A percentile compares a stretch with the other conserved stretches of the same genome.
These are phyloP conservation scores for Paramuricea clavata DNA, from an alignment of 92 coral and sea anemone genomes.

Conservation along the genomic window DNA sequence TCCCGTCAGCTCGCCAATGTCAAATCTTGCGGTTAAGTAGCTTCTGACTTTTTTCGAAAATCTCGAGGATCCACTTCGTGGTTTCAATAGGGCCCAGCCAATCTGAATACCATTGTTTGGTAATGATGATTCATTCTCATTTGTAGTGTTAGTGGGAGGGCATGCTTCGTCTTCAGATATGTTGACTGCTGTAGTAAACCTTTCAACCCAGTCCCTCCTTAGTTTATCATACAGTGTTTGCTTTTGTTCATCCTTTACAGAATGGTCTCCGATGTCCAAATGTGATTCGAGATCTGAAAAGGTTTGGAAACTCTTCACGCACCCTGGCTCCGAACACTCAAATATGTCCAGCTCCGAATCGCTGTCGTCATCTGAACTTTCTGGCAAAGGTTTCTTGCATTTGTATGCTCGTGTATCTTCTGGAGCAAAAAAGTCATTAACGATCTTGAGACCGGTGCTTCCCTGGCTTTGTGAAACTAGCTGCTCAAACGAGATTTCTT, in stretches of 20 bases:
- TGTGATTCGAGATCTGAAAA: constrained; percentile 71
- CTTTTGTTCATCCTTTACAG: neutral
- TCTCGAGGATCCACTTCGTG: constrained; percentile 52
- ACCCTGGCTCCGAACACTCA: constrained; percentile 65
- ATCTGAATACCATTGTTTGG: constrained; percentile 45
- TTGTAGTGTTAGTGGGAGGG: neutral
- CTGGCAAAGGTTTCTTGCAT: neutral
- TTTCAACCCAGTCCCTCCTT: constrained; percentile 67
- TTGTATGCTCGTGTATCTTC: neutral
- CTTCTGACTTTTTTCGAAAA: constrained; percentile 55
- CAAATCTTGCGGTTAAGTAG: constrained; percentile 61
- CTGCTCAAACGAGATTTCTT: constrained; percentile 57
- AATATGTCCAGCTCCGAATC: neutral
- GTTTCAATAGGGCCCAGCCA: constrained; percentile 76
- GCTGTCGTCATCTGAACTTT: neutral
- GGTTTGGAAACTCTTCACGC: constrained; percentile 66
- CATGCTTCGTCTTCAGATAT: constrained; percentile 46
- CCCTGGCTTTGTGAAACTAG: constrained; percentile 62
- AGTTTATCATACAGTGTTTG: constrained; percentile 71
- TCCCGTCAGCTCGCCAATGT: constrained; percentile 69
- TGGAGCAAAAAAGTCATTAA: constrained; percentile 44
- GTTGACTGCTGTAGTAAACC: constrained; percentile 61
- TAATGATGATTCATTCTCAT: neutral
- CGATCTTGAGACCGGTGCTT: constrained; percentile 27
- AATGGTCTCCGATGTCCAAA: constrained; percentile 72